A percentile compares a stretch with the other conserved stretches of the same genome.
Evolutionary conservation across 2,888 invertebrate species (phyloP).

Genomic region (Agrochola macilenta): DNA sequence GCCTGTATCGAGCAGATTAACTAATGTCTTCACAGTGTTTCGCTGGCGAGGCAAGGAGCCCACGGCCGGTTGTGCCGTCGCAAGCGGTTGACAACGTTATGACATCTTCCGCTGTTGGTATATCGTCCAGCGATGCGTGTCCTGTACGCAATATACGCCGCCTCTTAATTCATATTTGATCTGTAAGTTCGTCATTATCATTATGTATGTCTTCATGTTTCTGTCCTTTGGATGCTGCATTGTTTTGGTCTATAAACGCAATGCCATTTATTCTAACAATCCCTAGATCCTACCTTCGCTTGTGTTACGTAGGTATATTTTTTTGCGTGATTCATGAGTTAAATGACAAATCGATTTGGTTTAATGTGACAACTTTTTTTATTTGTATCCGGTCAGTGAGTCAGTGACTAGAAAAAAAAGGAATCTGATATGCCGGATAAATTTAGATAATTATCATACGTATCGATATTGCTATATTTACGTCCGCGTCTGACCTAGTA

Average conservation of each 20-base stretch:
- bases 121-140: constrained; percentile 71
- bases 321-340: constrained; percentile 44
- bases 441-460: not conserved
- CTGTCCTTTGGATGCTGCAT: constrained; percentile 46
- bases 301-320: not conserved
- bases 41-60: constrained; percentile 71
- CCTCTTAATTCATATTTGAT: constrained; percentile 68
- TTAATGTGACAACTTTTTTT: constrained; percentile 40
- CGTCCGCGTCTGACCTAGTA: constrained; percentile 22
- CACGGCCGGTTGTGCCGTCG: constrained; percentile 73
- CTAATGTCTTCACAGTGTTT: constrained; percentile 66
- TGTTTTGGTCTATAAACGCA: constrained; percentile 52
- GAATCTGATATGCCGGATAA: constrained; percentile 21
- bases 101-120: constrained; percentile 76
- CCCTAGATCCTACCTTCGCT: constrained; percentile 23
- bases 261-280: constrained; percentile 25
- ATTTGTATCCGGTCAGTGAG: constrained; percentile 44
- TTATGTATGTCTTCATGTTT: constrained; percentile 59
- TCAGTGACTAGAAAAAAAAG: constrained; percentile 36
- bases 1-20: constrained; percentile 54
- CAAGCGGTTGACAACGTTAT: constrained; percentile 72
- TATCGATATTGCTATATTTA: constrained; percentile 17
- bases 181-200: constrained; percentile 60
- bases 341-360: constrained; percentile 24
- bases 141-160: constrained; percentile 63